phyloP scores from a whole-genome alignment of 2,888 invertebrate species.

The Zaprionus bogoriensis region DNA sequence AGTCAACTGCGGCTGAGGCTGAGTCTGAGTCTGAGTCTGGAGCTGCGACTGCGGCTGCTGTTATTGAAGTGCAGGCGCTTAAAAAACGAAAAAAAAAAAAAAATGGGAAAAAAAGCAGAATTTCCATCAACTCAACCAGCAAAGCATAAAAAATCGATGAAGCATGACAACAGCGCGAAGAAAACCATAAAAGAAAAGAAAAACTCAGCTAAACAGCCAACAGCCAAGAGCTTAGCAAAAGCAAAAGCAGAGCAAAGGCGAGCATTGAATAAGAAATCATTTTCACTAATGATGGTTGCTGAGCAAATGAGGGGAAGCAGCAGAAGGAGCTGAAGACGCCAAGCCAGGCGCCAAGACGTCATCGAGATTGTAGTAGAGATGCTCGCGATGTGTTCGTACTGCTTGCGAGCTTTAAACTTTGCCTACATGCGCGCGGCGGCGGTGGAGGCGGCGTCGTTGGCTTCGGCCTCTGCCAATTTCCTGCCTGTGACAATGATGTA shows the following conservation, averaged over 20 bases:
- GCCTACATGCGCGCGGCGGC: constrained; percentile 23
- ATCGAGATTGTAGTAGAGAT: constrained; percentile 41
- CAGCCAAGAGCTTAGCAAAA: constrained; percentile 25
- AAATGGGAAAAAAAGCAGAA: constrained; percentile 19
- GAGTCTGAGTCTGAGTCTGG: neutral
- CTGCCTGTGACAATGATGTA: constrained; percentile 51
- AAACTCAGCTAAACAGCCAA: constrained; percentile 24
- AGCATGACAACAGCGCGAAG: constrained; percentile 60
- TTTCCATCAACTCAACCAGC: constrained; percentile 65
- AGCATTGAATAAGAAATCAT: constrained; percentile 69
- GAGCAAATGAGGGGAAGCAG: constrained; percentile 10
- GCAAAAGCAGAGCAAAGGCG: constrained; percentile 27
- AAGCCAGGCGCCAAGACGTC: constrained; percentile 22
- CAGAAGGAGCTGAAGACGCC: constrained; percentile 14
- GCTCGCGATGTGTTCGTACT: constrained; percentile 17
- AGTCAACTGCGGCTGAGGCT: constrained; percentile 32
- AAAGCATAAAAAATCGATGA: constrained; percentile 68
- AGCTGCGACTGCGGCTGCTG: constrained; percentile 16
- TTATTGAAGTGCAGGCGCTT: constrained; percentile 38
- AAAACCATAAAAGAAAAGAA: constrained; percentile 29
- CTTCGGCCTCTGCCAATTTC: constrained; percentile 54
- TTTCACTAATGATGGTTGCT: constrained; percentile 64
- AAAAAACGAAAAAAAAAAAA: constrained; percentile 15
- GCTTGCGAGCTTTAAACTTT: constrained; percentile 41
- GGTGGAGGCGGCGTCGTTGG: no score